Evolutionary conservation across 1,140 invertebrate species (phyloP), one percentile per base, ranked within the genome.

Genomic region (Spodoptera litura): DNA sequence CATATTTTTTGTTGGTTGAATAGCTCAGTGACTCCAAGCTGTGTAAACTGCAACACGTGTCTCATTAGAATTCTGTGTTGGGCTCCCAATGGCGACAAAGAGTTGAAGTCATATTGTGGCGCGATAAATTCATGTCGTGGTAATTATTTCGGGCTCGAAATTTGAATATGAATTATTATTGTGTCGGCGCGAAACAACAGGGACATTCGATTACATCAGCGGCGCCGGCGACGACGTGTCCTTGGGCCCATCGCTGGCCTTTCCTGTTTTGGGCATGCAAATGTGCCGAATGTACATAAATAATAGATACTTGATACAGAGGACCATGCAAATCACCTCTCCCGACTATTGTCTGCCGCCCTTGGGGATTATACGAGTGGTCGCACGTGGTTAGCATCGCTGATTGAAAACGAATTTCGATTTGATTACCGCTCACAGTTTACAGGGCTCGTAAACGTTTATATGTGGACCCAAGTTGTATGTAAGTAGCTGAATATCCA

Each of bases 281-380:
- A 93, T 92, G 93, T 87, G 81, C 87, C 87, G 87, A 91, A 91
- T 91, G 83, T 89, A 82, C 83, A 80, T 80, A 82, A 81, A 64
- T 83, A 81, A 79, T 79, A 77, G 64, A 77, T 83, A 87, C 81
- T 87, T 81, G 81, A 79, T 82, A 79, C 85, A 83, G 79, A 84
- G 82, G 81, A 80, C 84, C 81, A 93, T 93, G 86, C 91, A 92
- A 94, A 93, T 91, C 84, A 86, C 87, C 85, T 92, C 89, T 90
- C 87, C 85, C 82, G 85, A 85, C 90, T 88, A 93, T 94, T 94
- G 93, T 93, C 87, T 89, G 68, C 76, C 85, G 91, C 87, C 92
- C 90, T 93, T 91, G 87, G 89, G 85, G 88, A 90, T 90, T 87
- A 88, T 87, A 88, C 86, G 87, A 81, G 77, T 70, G 81, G 62